Conservation (phyloP, 2,888 invertebrate species). For the Drosophila neonasuta region DNA sequence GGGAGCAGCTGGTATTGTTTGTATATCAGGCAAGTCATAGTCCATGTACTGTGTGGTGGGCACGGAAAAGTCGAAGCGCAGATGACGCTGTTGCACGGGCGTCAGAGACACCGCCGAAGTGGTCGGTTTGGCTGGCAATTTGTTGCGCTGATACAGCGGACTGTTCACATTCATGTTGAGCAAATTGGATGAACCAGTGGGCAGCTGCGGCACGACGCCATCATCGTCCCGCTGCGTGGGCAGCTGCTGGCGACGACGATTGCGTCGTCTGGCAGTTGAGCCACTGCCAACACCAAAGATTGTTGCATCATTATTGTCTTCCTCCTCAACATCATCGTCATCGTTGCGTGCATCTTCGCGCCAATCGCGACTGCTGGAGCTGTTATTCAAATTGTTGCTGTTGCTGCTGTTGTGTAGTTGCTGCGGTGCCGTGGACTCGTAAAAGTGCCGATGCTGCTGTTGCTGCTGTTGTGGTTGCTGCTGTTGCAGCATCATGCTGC, state of each 20-base stretch:
- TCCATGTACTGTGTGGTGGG: slow-evolving; percentile 62
- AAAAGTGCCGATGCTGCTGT: slow-evolving; percentile 62
- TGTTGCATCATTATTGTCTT: slow-evolving; percentile 62
- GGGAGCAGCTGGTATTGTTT: slow-evolving; percentile 24
- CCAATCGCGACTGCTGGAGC: slow-evolving; percentile 68
- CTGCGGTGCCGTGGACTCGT: slow-evolving; percentile 61
- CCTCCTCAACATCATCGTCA: slow-evolving; percentile 69
- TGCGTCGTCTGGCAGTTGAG: slow-evolving; percentile 48
- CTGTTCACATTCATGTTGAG: slow-evolving; percentile 80
- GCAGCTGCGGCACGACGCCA: slow-evolving; percentile 28
- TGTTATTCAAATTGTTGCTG: slow-evolving; percentile 70
- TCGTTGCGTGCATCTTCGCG: slow-evolving; percentile 60
- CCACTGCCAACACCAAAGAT: slow-evolving; percentile 42
- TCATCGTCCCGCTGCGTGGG: slow-evolving; percentile 53
- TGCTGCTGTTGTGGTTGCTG: slow-evolving; percentile 52
- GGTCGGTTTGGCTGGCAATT: slow-evolving; percentile 75
- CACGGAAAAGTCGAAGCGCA: slow-evolving; percentile 69
- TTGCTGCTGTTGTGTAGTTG: slow-evolving; percentile 56
- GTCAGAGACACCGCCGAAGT: slow-evolving; percentile 65
- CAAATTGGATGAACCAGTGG: slow-evolving; percentile 56
- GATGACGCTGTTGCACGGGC: slow-evolving; percentile 53
- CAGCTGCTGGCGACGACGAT: slow-evolving; percentile 50
- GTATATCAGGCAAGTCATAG: slow-evolving; percentile 46
- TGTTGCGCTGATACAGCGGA: slow-evolving; percentile 79
- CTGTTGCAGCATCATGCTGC: slow-evolving; percentile 44